Base-by-base conservation (phyloP, 2,888 invertebrate genomes). In the Crioceris asparagi region DNA sequence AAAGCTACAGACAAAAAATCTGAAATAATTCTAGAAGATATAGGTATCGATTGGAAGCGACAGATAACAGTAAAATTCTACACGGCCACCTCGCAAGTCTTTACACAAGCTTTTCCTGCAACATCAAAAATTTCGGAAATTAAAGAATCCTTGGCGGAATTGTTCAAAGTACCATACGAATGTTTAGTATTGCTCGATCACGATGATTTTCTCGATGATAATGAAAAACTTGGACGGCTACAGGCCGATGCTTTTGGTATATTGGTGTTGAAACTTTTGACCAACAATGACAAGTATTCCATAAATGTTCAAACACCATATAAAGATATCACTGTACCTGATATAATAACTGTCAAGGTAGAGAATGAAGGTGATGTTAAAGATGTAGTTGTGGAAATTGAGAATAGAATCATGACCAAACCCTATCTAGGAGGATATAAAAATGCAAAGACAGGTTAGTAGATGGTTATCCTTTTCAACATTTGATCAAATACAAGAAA, bases 381-480 rank as follows among this genome's bases (percentile, higher is more conserved):
- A 48, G 66, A 68, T 34, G 57, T 75, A 11, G 67, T 74, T 10
- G 73, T 75, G 1, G 72, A 74, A 59, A 72, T 77, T 43, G 70
- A 72, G 47, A 71, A 75, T 50, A 63, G 68, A 25, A 56, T 65
- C 1, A 78, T 80, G 23, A 56, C 68, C 26, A 91, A 90, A 56
- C 84, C 86, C 0, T 84, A 78, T 65, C 63, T 82, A 47, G 87
- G 90, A 34, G 92, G 92, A 19, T 92, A 82, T 63, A 69, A 72
- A 41, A 75, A 92, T 60, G 73, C 72, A 47, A 57, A 70, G 35
- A 83, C 79, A 37, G 78, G 43, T 40, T 3, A 33, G 32, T 31
- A 7, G 7, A 25, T 25, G n/a, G n/a, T n/a, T n/a, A n/a, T n/a
- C n/a, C n/a, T n/a, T n/a, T n/a, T n/a, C n/a, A n/a, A n/a, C n/a